Conservation (phyloP, 2,797 vertebrate species). For the Clarias fuscus region DNA sequence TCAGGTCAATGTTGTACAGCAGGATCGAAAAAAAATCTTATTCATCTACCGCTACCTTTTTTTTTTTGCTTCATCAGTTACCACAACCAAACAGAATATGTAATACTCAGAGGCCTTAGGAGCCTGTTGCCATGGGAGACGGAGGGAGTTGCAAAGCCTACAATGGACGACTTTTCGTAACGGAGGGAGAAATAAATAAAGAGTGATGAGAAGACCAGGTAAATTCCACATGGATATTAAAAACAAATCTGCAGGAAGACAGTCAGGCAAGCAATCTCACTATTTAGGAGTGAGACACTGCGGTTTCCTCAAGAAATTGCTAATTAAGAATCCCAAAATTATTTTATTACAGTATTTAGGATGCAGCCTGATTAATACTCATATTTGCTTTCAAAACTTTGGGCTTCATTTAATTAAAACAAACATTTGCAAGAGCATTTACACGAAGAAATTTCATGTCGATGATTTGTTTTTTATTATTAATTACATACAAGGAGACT, state of each 20-base stretch:
- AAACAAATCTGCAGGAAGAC: background rate
- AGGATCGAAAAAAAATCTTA: background rate
- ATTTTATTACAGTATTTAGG: background rate
- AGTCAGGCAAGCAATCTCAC: background rate
- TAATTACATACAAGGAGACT: background rate
- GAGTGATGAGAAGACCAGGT: background rate
- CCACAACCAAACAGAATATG: background rate
- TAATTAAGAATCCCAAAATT: background rate
- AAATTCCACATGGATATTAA: background rate
- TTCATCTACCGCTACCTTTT: background rate
- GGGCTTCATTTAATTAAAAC: background rate
- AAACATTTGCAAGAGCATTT: background rate
- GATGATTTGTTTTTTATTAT: background rate
- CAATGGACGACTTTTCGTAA: background rate
- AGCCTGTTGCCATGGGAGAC: background rate
- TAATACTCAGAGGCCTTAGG: background rate
- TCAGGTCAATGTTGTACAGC: background rate
- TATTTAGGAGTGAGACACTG: background rate
- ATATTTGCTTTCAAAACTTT: background rate
- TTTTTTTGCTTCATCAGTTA: background rate
- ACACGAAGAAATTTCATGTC: background rate
- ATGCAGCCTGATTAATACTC: background rate
- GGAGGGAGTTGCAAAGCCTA: background rate
- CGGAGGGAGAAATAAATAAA: background rate
- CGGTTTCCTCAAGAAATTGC: background rate